Conservation (phyloP, 2,888 invertebrate genomes). For the Nephrotoma guestfalica region DNA sequence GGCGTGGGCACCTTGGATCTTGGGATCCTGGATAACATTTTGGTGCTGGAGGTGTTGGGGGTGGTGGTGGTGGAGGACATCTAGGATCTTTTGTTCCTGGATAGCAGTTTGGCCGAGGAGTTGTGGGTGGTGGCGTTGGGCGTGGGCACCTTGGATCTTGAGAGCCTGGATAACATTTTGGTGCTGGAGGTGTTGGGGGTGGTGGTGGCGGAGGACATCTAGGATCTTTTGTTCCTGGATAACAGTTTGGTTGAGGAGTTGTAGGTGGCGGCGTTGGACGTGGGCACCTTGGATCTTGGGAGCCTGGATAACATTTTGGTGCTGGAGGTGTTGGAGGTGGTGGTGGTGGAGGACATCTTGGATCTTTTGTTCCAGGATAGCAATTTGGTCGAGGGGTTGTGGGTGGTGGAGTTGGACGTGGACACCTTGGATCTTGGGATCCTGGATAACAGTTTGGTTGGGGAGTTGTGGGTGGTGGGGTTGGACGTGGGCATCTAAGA, state of each 20-base stretch:
- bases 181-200: conserved; percentile 14
- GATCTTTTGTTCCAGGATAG: conserved; percentile 24
- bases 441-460: conserved; percentile 22
- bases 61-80: conserved; percentile 20
- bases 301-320: conserved; percentile 31
- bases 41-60: conserved; percentile 18
- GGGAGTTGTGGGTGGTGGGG: conserved; percentile 12
- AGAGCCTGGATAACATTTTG: conserved; percentile 21
- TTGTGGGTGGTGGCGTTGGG: conserved; percentile 23
- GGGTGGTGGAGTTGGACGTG: conserved; percentile 9
- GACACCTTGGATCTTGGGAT: background rate
- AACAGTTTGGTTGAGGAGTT: conserved; percentile 17
- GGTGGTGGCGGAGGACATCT: conserved; percentile 19
- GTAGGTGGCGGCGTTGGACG: conserved; percentile 17
- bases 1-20: conserved; percentile 20
- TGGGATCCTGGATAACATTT: conserved; percentile 10
- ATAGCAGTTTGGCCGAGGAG: conserved; percentile 22
- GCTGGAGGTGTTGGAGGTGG: conserved; percentile 24
- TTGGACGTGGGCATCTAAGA: background rate
- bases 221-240: conserved; percentile 22
- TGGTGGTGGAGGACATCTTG: conserved; percentile 24
- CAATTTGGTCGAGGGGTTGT: conserved; percentile 18
- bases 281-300: conserved; percentile 30
- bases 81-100: conserved; percentile 27
- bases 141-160: conserved; percentile 30